phyloP scores from a whole-genome alignment of 2,113 vertebrate species.

The Pteruthius melanotis region DNA sequence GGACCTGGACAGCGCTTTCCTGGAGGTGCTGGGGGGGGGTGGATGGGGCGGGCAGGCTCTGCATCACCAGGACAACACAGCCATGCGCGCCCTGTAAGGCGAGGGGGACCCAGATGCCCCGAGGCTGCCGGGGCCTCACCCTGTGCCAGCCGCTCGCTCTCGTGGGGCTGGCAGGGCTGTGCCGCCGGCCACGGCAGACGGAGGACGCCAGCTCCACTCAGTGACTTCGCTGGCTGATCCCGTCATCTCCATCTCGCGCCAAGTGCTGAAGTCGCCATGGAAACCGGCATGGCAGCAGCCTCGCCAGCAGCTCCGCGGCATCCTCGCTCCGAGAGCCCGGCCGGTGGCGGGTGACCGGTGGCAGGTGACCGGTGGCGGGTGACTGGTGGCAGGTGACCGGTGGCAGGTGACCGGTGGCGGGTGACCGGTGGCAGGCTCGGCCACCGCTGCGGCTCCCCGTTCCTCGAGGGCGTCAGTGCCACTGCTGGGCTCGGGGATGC shows the following conservation, averaged over 20 bases:
- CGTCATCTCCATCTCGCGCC: conserved; percentile 48
- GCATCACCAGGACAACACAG: not conserved
- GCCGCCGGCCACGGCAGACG: not conserved
- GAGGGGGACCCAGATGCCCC: conserved; percentile 11
- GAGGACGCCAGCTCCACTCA: conserved; percentile 16
- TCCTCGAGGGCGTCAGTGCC: not conserved
- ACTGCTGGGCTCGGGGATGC: not conserved
- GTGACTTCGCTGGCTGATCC: conserved; percentile 53
- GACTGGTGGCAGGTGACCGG: not conserved
- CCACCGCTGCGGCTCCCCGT: not conserved
- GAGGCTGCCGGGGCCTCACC: not conserved
- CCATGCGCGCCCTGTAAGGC: accelerated
- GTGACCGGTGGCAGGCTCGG: not conserved
- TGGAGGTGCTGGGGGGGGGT: not conserved
- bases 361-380: not conserved
- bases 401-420: too few relatives aligned
- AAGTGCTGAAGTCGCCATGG: conserved; percentile 64
- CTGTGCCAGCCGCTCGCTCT: not conserved
- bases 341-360: not conserved
- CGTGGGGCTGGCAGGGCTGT: not conserved
- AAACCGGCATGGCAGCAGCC: conserved; percentile 38
- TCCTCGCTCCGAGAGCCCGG: not conserved
- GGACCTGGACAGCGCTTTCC: not conserved
- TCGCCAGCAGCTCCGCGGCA: not conserved
- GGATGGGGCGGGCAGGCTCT: not conserved